phyloP scores from a whole-genome alignment of 2,888 invertebrate species.

The Plutella xylostella region DNA sequence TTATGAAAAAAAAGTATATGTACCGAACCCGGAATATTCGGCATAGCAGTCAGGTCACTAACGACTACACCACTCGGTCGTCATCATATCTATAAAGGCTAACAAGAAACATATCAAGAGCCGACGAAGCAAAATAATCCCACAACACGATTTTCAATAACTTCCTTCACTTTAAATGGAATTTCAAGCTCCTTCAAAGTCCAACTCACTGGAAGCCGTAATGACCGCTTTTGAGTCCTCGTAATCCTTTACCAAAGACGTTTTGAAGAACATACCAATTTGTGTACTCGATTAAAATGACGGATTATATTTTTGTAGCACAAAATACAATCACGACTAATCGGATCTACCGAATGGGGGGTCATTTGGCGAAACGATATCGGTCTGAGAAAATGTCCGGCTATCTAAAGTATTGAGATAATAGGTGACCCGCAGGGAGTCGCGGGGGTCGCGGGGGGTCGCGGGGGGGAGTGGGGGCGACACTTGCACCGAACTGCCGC shows the following conservation, averaged over 20 bases:
- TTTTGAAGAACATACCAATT: slow-evolving; percentile 26
- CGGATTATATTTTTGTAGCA: slow-evolving; percentile 59
- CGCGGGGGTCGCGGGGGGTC: slow-evolving; percentile 20
- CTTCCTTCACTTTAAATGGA: slow-evolving; percentile 39
- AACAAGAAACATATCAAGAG: background rate
- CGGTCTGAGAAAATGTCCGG: slow-evolving; percentile 53
- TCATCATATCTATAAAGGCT: no score
- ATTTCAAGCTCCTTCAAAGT: slow-evolving; percentile 48
- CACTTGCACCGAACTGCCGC: slow-evolving; percentile 69
- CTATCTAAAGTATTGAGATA: slow-evolving; percentile 70
- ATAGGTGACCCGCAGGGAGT: slow-evolving; percentile 49
- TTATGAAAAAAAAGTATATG: no score
- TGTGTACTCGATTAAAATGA: slow-evolving; percentile 31
- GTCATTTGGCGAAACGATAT: slow-evolving; percentile 62
- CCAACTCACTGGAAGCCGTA: slow-evolving; percentile 30
- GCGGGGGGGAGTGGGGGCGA: slow-evolving; percentile 48
- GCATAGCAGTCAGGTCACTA: no score
- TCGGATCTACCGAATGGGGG: slow-evolving; percentile 64
- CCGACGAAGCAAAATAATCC: slow-evolving; percentile 48
- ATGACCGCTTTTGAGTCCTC: slow-evolving; percentile 46
- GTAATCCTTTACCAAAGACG: slow-evolving; percentile 49
- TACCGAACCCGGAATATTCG: no score
- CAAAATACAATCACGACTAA: slow-evolving; percentile 64
- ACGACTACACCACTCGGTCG: no score
- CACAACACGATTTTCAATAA: slow-evolving; percentile 39